A percentile compares a stretch with the other conserved stretches of the same genome.
Evolutionary conservation across 2,888 invertebrate genomes (phyloP).

Genomic region (Fragum sueziense): DNA sequence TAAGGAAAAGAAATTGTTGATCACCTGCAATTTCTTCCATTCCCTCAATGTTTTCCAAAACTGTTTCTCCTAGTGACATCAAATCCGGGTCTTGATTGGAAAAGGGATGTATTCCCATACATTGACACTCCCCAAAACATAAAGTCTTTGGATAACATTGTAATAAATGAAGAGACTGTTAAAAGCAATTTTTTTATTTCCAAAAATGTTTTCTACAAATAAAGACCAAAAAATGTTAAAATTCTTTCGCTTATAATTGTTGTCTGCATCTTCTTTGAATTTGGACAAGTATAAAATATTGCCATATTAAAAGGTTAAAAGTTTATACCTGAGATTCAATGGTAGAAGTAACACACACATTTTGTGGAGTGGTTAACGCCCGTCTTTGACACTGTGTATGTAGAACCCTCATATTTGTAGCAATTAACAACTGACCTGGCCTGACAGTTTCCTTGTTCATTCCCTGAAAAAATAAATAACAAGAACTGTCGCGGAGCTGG

Average conservation of each 20-base stretch:
- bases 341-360: conserved; percentile 64
- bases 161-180: too few species aligned
- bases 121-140: too few species aligned
- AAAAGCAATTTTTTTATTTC: neutral
- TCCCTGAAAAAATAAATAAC: conserved; percentile 28
- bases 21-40: neutral
- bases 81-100: too few species aligned
- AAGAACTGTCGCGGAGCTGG: neutral
- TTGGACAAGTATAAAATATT: too few species aligned
- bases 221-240: too few species aligned
- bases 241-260: neutral
- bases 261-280: neutral
- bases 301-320: too few species aligned
- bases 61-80: too few species aligned
- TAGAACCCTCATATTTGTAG: conserved; percentile 65
- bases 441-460: conserved; percentile 34
- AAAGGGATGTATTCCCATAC: too few species aligned
- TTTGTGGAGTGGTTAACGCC: conserved; percentile 51
- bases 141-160: too few species aligned
- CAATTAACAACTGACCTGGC: conserved; percentile 59
- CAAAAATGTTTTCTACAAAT: too few species aligned
- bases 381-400: conserved; percentile 42
- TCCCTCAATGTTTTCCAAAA: neutral
- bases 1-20: too few species aligned
- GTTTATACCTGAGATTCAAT: conserved; percentile 68